These are phyloP conservation scores for Polyploca ridens DNA, from an alignment of 2,888 invertebrate genomes.

Conservation along the genomic window DNA sequence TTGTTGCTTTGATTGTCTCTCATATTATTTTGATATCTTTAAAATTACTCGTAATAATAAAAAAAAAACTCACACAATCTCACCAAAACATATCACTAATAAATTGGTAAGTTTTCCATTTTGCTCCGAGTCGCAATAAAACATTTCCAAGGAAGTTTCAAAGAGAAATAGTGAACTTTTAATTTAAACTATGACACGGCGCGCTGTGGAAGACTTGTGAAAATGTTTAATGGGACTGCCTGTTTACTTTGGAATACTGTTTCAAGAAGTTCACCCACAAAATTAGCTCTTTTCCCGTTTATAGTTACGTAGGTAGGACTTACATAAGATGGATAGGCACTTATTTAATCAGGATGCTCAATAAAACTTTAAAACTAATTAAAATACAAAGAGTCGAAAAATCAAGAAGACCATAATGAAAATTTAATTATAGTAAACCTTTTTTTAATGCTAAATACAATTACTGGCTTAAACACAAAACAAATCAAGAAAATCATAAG, in stretches of 20 bases:
- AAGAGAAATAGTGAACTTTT: slow-evolving; percentile 19
- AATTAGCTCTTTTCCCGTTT: slow-evolving; percentile 36
- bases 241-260: slow-evolving; percentile 51
- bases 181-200: slow-evolving; percentile 27
- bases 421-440: no score
- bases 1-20: no score
- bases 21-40: no score
- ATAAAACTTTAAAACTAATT: no score
- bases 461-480: no score
- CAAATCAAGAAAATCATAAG: no score
- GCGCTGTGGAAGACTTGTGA: slow-evolving; percentile 33
- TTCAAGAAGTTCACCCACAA: slow-evolving; percentile 41
- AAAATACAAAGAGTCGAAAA: no score
- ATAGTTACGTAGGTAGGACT: background rate
- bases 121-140: background rate
- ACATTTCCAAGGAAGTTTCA: background rate
- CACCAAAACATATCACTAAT: no score
- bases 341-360: background rate
- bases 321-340: background rate
- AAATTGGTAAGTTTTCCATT: background rate
- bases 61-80: no score
- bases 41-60: no score
- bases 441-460: no score
- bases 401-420: no score
- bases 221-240: slow-evolving; percentile 49